Base-by-base conservation (phyloP, 2,113 vertebrate species). In the Microtus richardsoni region DNA sequence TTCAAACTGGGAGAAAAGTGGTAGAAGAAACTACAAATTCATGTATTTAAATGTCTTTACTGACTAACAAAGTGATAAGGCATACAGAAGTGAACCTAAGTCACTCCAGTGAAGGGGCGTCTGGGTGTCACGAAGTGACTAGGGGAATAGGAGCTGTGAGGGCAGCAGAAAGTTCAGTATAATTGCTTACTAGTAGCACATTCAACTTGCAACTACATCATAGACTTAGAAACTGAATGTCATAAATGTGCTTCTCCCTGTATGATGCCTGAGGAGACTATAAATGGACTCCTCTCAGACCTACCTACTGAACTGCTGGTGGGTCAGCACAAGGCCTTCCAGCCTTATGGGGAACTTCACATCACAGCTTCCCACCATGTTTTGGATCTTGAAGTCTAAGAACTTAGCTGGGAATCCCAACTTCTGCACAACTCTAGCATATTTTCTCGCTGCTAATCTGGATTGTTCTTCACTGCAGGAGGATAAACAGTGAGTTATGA, bases 321-420 rank as follows among this genome's bases (percentile, higher is more conserved):
- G 99, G 78, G 99, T 99, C 21, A 99, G 99, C 88, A 99, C 99
- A 74, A 99, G 96, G 74, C 99, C 99, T 96, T 99, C 99, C 91
- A 99, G 98, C 87, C 99, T 98, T 93, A 99, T 99, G 14, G 99
- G 99, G 96, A 99, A 99, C 97, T 99, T 99, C 91, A 99, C 99
- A 24, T 99, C 99, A 49, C 99, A 99, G 97, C 99, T 99, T 84
- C 99, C 99, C 96, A 99, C 99, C 99, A 99, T 99, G 97, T 99
- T 99, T 98, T 99, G 99, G 98, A 99, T 99, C 98, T 99, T 99
- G 96, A 99, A 99, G 98, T 99, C 99, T 97, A 99, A 97, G 97
- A 99, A 99, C 97, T 99, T 99, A 4, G 99, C 99, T 78, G 99
- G 99, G 96, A 99, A 99, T 14, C 99, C 99, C 89, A 99, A 98